These are phyloP conservation scores for Rambutsinella grinnellia DNA, from an alignment of 2,888 invertebrate genomes.

Conservation along the genomic window DNA sequence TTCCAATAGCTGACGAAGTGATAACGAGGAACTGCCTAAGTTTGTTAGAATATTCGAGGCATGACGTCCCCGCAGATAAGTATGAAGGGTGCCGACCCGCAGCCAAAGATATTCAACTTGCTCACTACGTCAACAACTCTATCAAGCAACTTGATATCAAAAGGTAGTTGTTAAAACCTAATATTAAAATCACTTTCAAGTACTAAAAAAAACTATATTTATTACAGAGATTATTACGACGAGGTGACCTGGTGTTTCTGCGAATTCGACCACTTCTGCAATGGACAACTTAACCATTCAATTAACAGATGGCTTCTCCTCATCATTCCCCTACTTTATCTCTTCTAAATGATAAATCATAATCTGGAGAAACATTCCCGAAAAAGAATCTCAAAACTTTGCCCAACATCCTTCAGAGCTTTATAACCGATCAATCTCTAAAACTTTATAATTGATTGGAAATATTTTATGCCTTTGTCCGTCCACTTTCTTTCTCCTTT, in stretches of 20 bases:
- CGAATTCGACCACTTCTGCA: constrained; percentile 91
- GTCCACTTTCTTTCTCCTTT: too few species aligned
- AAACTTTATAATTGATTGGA: too few species aligned
- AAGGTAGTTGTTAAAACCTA: constrained; percentile 73
- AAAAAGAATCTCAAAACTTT: too few species aligned
- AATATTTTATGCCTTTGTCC: too few species aligned
- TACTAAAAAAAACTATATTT: not conserved
- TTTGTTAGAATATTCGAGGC: constrained; percentile 80
- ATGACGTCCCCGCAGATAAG: constrained; percentile 90
- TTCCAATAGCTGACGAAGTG: constrained; percentile 82
- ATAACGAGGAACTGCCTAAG: constrained; percentile 90
- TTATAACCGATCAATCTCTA: too few species aligned
- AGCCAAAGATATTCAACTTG: constrained; percentile 82
- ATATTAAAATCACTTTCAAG: too few species aligned
- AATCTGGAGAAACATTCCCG: too few species aligned
- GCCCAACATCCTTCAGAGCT: too few species aligned
- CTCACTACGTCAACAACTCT: constrained; percentile 88
- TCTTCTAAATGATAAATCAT: not conserved
- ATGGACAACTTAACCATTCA: constrained; percentile 69
- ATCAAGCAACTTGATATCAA: constrained; percentile 88
- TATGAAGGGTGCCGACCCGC: constrained; percentile 91
- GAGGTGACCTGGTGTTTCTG: constrained; percentile 90
- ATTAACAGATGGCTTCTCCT: constrained; percentile 1
- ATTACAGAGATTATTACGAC: constrained; percentile 81
- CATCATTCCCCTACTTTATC: not conserved